phyloP scores from a whole-genome alignment of 2,888 invertebrate genomes.

The Allolobophora icterica region DNA sequence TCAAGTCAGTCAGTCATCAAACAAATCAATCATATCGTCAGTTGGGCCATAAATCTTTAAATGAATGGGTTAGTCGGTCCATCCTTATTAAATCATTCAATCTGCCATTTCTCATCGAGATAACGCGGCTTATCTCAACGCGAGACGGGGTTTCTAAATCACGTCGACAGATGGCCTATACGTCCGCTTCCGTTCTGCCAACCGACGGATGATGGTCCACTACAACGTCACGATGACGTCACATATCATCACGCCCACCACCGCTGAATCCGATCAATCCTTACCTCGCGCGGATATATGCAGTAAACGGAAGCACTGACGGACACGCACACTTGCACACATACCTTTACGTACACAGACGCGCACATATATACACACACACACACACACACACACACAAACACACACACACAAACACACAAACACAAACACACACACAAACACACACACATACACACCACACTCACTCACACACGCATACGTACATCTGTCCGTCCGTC shows the following conservation, averaged over 20 bases:
- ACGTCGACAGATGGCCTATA: background rate
- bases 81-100: background rate
- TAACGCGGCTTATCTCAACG: background rate
- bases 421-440: background rate
- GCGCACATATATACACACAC: background rate
- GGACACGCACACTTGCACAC: constrained; percentile 15
- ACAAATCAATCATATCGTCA: background rate
- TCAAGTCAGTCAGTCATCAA: background rate
- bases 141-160: background rate
- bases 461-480: too few species aligned
- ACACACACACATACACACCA: background rate
- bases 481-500: background rate
- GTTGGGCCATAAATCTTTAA: background rate
- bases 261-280: background rate
- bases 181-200: constrained; percentile 20
- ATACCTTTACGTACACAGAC: background rate
- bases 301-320: background rate
- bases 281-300: background rate
- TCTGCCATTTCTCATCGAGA: background rate
- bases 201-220: background rate
- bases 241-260: background rate
- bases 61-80: background rate
- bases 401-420: background rate
- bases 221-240: background rate
- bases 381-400: background rate